Evolutionary conservation across 2,888 invertebrate species (phyloP), one percentile per base, ranked within the genome.

Genomic region (Hedya salicella): DNA sequence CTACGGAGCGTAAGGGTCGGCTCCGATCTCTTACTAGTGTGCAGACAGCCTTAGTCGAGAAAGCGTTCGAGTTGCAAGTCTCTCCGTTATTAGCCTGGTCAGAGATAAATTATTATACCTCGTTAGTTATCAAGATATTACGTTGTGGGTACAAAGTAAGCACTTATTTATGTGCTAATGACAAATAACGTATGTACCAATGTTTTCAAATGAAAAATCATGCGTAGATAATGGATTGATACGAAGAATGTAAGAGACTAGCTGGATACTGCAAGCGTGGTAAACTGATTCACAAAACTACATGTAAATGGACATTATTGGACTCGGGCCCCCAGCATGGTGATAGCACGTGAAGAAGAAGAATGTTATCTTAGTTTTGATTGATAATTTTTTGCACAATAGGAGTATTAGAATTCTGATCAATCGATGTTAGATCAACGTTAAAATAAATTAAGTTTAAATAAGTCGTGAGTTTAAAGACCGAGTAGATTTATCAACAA

Each of bases 61-160:
- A 42, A 57, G 44, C 44, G 40, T 56, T 25, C 42, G 44, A 57
- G 56, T 46, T 57, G 56, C 52, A 60, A 46, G 59, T 46, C 40
- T 14, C 39, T 40, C 48, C 60, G 60, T 66, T 66, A 66, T 48
- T 60, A 61, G 60, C 25, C 44, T 57, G 32, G 25, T 56, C 52
- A 36, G 16, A 36, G 39, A 16, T 17, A 21, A 32, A 25, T 48
- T 25, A 32, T 39, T 61, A 54, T 8, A 63, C 48, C 53, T 49
- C 60, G 30, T 40, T 56, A 39, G 46, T 36, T 36, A 46, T 48
- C 48, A 30, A 25, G 63, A 52, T 66, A 60, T 66, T 66, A 54
- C 53, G 40, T 54, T 53, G 65, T 30, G 16, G 13, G 42, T 17
- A 21, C n/a, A n/a, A 17, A n/a, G 8, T 32, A 16, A 56, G 17